Conservation (phyloP, 2,797 vertebrate species). For the Pogonophryne albipinna region DNA sequence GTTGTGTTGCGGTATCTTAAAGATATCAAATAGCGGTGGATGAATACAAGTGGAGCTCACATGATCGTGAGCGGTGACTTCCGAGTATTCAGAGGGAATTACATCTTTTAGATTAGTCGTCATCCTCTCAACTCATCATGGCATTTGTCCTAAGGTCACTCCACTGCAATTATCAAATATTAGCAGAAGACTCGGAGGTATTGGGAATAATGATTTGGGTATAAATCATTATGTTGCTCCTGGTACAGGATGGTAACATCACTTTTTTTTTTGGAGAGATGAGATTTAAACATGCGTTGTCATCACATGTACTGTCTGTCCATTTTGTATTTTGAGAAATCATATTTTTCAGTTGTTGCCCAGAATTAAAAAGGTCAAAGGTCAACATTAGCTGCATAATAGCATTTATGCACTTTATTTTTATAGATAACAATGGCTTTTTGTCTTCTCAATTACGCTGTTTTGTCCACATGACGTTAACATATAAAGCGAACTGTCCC, state of each 20-base stretch:
- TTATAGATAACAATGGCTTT: too few species aligned
- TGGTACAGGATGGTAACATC: constrained; percentile 6
- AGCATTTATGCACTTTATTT: too few species aligned
- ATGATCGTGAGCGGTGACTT: constrained; percentile 64
- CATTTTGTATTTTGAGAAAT: too few species aligned
- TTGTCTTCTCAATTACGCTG: not conserved
- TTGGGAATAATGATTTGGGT: constrained; percentile 77
- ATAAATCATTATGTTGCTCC: constrained; percentile 61
- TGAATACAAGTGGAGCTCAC: constrained; percentile 83
- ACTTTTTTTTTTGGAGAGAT: too few species aligned
- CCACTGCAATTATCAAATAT: constrained; percentile 83
- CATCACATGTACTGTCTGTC: too few species aligned
- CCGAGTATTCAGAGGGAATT: constrained; percentile 82
- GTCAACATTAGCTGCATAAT: not conserved
- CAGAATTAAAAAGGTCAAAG: not conserved
- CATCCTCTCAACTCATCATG: constrained; percentile 80
- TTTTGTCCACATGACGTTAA: not conserved
- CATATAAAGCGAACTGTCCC: not conserved
- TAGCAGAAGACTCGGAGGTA: constrained; percentile 80
- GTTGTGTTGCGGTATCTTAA: constrained; percentile 87
- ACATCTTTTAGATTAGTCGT: constrained; percentile 75
- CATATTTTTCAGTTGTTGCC: not conserved
- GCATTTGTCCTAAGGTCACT: constrained; percentile 84
- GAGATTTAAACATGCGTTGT: not conserved
- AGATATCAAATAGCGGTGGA: constrained; percentile 84